phyloP scores from a whole-genome alignment of 2,113 vertebrate species.

The Pterocles orientalis region DNA sequence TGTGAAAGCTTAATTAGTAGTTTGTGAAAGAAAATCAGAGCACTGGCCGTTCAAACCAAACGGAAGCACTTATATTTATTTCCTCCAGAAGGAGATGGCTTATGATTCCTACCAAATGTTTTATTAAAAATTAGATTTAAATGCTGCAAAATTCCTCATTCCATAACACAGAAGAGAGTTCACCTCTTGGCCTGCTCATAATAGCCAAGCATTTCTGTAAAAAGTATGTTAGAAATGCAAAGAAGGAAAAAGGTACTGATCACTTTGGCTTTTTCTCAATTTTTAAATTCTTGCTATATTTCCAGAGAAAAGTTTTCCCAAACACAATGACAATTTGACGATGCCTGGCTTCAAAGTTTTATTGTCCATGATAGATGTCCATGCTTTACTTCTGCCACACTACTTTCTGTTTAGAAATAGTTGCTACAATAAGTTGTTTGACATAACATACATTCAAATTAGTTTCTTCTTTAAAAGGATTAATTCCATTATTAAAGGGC shows the following conservation, averaged over 20 bases:
- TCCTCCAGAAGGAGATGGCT: not conserved
- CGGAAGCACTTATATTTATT: not conserved
- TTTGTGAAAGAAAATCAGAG: conserved; percentile 41
- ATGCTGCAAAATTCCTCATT: conserved; percentile 45
- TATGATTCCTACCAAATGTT: conserved; percentile 16
- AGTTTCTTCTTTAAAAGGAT: not conserved
- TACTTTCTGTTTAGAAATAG: not conserved
- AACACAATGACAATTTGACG: not conserved
- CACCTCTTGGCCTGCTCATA: not conserved
- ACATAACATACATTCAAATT: not conserved
- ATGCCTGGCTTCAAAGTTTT: not conserved
- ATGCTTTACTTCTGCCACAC: not conserved
- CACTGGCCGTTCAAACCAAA: conserved; percentile 25
- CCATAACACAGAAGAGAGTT: not conserved
- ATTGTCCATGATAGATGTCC: not conserved
- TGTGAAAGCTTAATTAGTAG: conserved; percentile 41
- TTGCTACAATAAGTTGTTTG: not conserved
- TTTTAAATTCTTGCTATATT: not conserved
- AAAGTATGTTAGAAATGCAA: not conserved
- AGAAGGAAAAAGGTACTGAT: not conserved
- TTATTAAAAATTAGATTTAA: conserved; percentile 66
- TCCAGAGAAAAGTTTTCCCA: not conserved
- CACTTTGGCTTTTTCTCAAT: not conserved
- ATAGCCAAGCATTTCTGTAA: not conserved
- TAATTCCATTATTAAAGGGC: not conserved